Evolutionary conservation across 92 coral and sea anemone species (phyloP), one percentile per base, ranked within the genome.

Genomic region (Zoanthus solanderi): DNA sequence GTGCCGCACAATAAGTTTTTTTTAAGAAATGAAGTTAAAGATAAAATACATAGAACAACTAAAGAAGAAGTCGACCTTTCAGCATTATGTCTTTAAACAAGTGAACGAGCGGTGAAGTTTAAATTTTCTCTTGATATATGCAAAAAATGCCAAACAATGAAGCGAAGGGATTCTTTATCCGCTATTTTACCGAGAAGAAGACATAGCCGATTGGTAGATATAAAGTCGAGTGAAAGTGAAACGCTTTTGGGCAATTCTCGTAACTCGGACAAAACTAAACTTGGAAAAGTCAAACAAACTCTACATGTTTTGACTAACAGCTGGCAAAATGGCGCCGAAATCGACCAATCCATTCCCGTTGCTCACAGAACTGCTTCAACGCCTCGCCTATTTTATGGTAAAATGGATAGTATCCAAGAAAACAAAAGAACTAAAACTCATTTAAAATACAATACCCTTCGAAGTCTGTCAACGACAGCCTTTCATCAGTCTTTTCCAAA

Each of bases 141-240:
- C 4, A 54, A 44, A 34, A 50, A 6, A 13, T 45, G 28, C 47
- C 44, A 81, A 67, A n/a, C 15, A 32, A 81, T 81, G 85, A 81
- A 81, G 85, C 60, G 85, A 12, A 52, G 75, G 52, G 60, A 67
- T 16, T 81, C 85, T 29, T 47, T 81, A 67, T 81, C 85, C 23
- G 75, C 60, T 10, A 18, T 81, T 66, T 81, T 81, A 60, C 75
- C 76, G 12, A 81, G 85, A 53, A 81, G 85, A 81, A 81, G 85
- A 71, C 76, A 81, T 45, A 81, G 61, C 9, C 85, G 46, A 29
- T 72, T 60, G n/a, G 5, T 57, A 81, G 66, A 66, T 53, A 11
- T 81, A 15, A 13, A 81, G 16, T 47, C 75, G 8, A 67, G 23
- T 47, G 85, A 81, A 81, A 81, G 46, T 47, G 85, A 81, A 81